Evolutionary conservation across 2,888 invertebrate genomes (phyloP), one percentile per base, ranked within the genome.

Genomic region (Agrochola lota): DNA sequence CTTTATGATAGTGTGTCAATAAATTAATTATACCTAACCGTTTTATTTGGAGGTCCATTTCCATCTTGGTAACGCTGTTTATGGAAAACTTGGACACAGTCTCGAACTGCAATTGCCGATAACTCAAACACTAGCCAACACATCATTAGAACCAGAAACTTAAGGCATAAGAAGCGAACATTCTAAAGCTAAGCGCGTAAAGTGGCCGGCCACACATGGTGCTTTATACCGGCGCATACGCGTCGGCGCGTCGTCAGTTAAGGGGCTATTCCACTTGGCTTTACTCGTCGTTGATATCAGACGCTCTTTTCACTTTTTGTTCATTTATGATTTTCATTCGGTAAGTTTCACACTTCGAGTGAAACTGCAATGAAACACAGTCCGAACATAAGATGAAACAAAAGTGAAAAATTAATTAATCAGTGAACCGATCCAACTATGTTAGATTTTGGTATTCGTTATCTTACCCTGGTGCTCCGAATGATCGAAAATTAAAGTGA

Each of bases 171-270:
- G 82, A 86, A 86, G 52, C 23, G 62, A 55, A 46, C 59, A 81
- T 83, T 84, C 79, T 74, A 66, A 71, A 68, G 70, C 70, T 62
- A 67, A 71, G 62, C 79, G 83, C 86, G 84, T 86, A 84, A 84
- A 86, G 84, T 83, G 86, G 80, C 26, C 60, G 80, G 76, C 88
- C 88, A 87, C 89, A 88, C 88, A 83, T 83, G 88, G 81, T 55
- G 81, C 73, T 66, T 55, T 71, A 43, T n/a, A 57, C 46, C 57
- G 70, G 57, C 71, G 78, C 74, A 69, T 64, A 43, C 78, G 71
- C 46, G 63, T 80, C 55, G 63, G 30, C 49, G 73, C 46, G 40
- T 26, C 20, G 35, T 20, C 15, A 35, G 23, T 40, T 57, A 63
- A 46, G 55, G 26, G 0, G 55, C 8, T n/a, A 2, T 23, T 49